Base-by-base conservation (phyloP, 1,140 invertebrate species). In the Maniola jurtina region DNA sequence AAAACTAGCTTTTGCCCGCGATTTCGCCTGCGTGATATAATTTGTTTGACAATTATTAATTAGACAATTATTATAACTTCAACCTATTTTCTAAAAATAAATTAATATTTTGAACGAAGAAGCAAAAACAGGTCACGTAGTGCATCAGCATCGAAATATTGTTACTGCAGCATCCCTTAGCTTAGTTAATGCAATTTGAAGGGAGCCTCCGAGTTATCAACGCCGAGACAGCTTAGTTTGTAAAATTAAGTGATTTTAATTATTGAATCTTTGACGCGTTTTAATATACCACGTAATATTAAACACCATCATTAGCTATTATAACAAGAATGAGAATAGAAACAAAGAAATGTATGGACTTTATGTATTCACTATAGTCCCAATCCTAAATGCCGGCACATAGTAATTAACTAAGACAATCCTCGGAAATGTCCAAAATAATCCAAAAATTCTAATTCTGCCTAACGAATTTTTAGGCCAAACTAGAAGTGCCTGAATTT, bases 181-280 rank as follows among this genome's bases (percentile, higher is more conserved):
- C 63, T 62, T 64, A 42, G 48, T 64, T 69, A 70, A 64, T 69
- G 62, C 58, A 70, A 61, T 70, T 70, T 70, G 42, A 62, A 68
- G 38, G 66, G 45, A 58, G 66, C 45, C 66, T 57, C 64, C 36
- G 16, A 58, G 48, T 66, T 66, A 66, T 66, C 64, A 66, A 66
- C 59, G 64, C 64, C 60, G 42, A 66, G 57, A 66, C 60, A 57
- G 56, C 57, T 66, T 60, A 58, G 57, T 60, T 58, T 66, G 64
- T 54, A 60, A 66, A 60, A 66, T 60, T 58, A 66, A 66, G 57
- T 66, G 64, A 60, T 61, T 55, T 66, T 60, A 54, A 60, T 54
- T 62, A 9, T 5, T 52, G 48, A 52, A 52, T 52, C 15, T 2
- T 52, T 52, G 7, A 48, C 3, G 45, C 16, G 15, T 16, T 52